A percentile compares a stretch with the other conserved stretches of the same genome.
These are phyloP conservation scores for Cheilosia scutellata DNA, from an alignment of 2,888 invertebrate genomes.

Conservation along the genomic window DNA sequence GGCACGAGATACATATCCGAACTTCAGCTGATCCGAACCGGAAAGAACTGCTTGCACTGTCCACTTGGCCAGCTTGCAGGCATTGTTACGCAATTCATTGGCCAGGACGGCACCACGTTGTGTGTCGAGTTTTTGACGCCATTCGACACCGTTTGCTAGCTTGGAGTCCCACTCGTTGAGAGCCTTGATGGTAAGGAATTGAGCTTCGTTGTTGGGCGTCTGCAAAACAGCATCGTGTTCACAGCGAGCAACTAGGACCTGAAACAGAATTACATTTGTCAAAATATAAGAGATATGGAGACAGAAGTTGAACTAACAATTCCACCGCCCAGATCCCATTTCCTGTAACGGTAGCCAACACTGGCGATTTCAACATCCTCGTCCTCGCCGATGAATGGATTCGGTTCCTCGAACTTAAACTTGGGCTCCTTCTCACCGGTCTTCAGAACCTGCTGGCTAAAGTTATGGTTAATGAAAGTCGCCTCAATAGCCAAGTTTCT, in stretches of 20 bases:
- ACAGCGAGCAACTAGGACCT: constrained; percentile 95
- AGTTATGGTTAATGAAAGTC: constrained; percentile 99
- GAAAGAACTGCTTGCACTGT: constrained; percentile 97
- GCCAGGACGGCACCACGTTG: constrained; percentile 99
- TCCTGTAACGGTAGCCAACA: constrained; percentile 98
- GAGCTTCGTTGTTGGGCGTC: constrained; percentile 94
- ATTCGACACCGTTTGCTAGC: constrained; percentile 97
- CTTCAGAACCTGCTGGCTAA: constrained; percentile 95
- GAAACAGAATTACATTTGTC: constrained; percentile 28
- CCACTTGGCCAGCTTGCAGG: constrained; percentile 99
- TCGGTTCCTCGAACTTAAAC: constrained; percentile 94
- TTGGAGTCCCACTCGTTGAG: constrained; percentile 99
- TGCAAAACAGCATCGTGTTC: constrained; percentile 98
- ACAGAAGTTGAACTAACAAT: constrained; percentile 86
- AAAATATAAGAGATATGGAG: background rate
- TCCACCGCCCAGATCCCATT: constrained; percentile 97
- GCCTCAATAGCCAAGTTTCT: constrained; percentile 98
- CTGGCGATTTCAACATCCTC: constrained; percentile 97
- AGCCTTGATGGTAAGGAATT: constrained; percentile 98
- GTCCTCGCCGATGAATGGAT: constrained; percentile 97
- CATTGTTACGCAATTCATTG: constrained; percentile 98
- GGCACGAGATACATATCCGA: constrained; percentile 99
- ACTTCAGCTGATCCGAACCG: constrained; percentile 98
- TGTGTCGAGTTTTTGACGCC: constrained; percentile 98
- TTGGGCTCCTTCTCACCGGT: constrained; percentile 90